Evolutionary conservation across 2,113 vertebrate species (phyloP).

Genomic region (Sturnira hondurensis): DNA sequence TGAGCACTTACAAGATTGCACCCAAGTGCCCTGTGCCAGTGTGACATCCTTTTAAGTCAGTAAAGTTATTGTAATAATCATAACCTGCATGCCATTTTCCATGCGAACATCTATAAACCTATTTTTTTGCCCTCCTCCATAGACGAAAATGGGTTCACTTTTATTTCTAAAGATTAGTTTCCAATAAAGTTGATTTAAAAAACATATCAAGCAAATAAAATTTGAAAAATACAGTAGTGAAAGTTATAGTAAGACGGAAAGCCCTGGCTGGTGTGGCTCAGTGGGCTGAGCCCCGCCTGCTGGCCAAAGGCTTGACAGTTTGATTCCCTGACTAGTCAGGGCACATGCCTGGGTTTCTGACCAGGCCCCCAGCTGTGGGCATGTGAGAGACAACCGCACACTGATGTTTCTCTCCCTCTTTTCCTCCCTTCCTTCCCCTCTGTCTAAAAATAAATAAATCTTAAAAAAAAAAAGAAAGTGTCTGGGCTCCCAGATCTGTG

Average conservation of each 20-base stretch:
- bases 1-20: background rate
- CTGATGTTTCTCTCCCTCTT: too few species aligned
- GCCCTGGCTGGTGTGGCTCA: background rate
- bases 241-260: background rate
- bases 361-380: too few species aligned
- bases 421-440: too few species aligned
- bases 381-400: too few species aligned
- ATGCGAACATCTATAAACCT: background rate
- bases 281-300: too few species aligned
- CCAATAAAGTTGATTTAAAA: background rate
- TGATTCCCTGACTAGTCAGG: too few species aligned
- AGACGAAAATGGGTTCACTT: background rate
- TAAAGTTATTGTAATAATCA: background rate
- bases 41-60: background rate
- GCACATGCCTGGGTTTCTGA: too few species aligned
- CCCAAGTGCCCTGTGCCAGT: background rate
- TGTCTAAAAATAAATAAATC: background rate
- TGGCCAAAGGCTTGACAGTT: too few species aligned
- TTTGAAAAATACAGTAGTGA: background rate
- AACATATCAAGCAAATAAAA: background rate
- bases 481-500: background rate
- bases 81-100: background rate
- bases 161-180: background rate
- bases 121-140: background rate
- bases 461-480: background rate